Evolutionary conservation across 2,888 invertebrate species (phyloP).

Genomic region (Cantharis rustica): DNA sequence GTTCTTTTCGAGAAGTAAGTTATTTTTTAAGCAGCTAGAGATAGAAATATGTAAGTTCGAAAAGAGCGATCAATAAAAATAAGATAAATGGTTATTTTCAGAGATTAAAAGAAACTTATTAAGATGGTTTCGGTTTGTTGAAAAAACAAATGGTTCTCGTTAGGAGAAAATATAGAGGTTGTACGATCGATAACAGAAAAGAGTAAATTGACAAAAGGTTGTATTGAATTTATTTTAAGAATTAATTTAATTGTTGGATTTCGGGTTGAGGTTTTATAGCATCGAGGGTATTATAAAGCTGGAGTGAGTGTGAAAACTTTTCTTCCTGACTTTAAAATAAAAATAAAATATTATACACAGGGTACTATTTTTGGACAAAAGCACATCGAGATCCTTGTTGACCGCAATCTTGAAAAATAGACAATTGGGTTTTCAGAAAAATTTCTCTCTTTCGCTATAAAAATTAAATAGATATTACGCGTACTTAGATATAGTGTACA

Average conservation of each 20-base stretch:
- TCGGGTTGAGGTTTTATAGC: not conserved
- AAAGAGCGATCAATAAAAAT: not conserved
- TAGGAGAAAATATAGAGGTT: not conserved
- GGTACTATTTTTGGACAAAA: not conserved
- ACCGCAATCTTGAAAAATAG: not conserved
- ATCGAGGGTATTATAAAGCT: not conserved
- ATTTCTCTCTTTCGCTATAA: not conserved
- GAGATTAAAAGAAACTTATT: not conserved
- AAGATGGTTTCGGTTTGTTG: not conserved
- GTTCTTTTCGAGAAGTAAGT: not conserved
- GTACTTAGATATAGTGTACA: too few relatives aligned
- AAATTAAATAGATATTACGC: not conserved
- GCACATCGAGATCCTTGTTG: not conserved
- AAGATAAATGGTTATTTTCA: not conserved
- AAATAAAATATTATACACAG: not conserved
- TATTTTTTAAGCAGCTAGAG: not conserved
- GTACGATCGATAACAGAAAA: not conserved
- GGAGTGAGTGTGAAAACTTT: not conserved
- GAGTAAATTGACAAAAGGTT: not conserved
- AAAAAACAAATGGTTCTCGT: not conserved
- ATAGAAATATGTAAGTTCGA: not conserved
- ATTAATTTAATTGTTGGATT: not conserved
- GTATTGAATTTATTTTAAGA: not conserved
- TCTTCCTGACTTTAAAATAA: not conserved
- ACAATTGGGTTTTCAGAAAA: not conserved